Conservation (phyloP, 1,140 invertebrate species). For the Arion vulgaris region DNA sequence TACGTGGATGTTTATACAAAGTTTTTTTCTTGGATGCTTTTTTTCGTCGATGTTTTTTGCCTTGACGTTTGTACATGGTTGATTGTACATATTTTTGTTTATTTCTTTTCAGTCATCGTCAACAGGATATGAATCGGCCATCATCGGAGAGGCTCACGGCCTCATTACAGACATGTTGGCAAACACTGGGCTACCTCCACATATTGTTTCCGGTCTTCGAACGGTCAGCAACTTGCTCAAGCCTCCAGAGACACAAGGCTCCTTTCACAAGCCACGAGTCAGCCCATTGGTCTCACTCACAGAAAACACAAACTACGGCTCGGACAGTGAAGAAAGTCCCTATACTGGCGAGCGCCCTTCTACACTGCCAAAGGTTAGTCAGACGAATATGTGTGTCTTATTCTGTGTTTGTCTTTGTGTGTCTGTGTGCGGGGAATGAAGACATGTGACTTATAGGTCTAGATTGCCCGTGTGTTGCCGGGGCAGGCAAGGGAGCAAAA, state of each 20-base stretch:
- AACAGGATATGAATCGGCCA: constrained; percentile 73
- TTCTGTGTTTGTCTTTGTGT: background rate
- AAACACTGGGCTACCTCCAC: constrained; percentile 71
- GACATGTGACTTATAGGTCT: too few species aligned
- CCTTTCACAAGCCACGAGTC: constrained; percentile 65
- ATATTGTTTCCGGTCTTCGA: constrained; percentile 73
- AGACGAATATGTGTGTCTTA: background rate
- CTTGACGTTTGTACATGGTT: too few species aligned
- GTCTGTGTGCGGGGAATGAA: too few species aligned
- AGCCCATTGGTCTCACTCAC: constrained; percentile 69
- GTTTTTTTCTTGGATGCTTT: too few species aligned
- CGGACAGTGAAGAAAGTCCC: constrained; percentile 76
- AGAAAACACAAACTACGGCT: constrained; percentile 73
- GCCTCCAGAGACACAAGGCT: constrained; percentile 64
- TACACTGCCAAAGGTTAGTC: constrained; percentile 66
- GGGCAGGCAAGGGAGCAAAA: too few species aligned
- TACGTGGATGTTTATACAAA: too few species aligned
- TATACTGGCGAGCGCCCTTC: constrained; percentile 76
- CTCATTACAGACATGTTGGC: constrained; percentile 77
- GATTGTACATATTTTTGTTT: too few species aligned
- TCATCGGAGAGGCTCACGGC: constrained; percentile 76
- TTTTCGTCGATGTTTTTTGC: too few species aligned
- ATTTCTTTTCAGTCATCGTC: constrained; percentile 64
- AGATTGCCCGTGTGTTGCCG: too few species aligned
- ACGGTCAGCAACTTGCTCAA: constrained; percentile 73